Base-by-base conservation (phyloP, 2,888 invertebrate genomes). In the Scaptomyza parva region DNA sequence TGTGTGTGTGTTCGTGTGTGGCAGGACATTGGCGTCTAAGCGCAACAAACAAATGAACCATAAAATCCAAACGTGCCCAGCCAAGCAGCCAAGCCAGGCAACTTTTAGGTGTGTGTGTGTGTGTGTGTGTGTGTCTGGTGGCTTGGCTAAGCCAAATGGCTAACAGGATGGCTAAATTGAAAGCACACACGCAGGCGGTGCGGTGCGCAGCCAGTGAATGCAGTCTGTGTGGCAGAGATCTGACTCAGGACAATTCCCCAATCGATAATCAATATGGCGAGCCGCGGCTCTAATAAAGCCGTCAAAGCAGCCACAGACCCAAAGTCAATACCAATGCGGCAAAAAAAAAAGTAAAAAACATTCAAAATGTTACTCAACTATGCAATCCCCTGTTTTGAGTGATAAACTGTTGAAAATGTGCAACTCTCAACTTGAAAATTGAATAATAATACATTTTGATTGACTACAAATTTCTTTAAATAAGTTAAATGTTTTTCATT, bases 201-300 rank as follows among this genome's bases (percentile, higher is more conserved):
- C n/a, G n/a, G n/a, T n/a, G n/a, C n/a, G 39, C 33, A n/a, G 24
- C 33, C 14, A 26, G 26, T 17, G 44, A 44, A 14, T 45, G 45
- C 28, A 45, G 30, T 30, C 45, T n/a, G n/a, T n/a, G n/a, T 37
- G 9, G 14, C 40, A 41, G 40, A 61, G 33, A 14, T 48, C 61
- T 61, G 61, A 70, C 63, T 59, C 57, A 57, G 70, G 51, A 52
- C 67, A 88, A 90, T 88, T 91, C 91, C 91, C 91, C 90, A 91
- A 91, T 91, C 89, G 90, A 90, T 91, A 91, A 91, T 91, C 91
- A 90, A 91, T 91, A 91, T 83, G 86, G 83, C 81, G 86, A 84
- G 81, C 82, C 87, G 76, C 73, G 81, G 51, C 53, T 70, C 65
- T 86, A 86, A 82, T 82, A 82, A 82, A 82, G 86, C 85, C 82